Base-by-base conservation (phyloP, 2,888 invertebrate species). In the Brachyptera risi region DNA sequence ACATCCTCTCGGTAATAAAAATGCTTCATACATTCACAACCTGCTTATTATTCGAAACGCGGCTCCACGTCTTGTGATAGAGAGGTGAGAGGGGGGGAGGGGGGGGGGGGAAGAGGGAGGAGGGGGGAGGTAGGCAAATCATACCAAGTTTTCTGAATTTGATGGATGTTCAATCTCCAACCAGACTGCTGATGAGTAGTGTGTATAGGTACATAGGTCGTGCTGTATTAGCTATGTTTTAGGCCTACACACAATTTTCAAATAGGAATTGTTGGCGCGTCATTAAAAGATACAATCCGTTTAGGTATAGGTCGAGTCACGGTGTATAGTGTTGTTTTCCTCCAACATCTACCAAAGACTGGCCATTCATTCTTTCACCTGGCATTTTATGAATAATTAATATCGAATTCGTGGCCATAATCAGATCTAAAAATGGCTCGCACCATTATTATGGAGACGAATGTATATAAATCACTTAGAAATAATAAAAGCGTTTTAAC, bases 161-260 rank as follows among this genome's bases (percentile, higher is more conserved):
- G 62, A 62, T 62, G 62, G 62, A 64, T 62, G 64, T 57, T 59
- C 54, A 40, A 60, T 58, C 40, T 38, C 38, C 56, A 42, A 23
- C 13, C 44, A 17, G 63, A 58, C 61, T 63, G 56, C 63, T 61
- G 63, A 61, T 63, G 61, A 61, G 44, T 19, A 19, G 4, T 3
- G 13, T n/a, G 40, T n/a, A n/a, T n/a, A n/a, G n/a, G n/a, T n/a
- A n/a, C n/a, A n/a, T n/a, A n/a, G n/a, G n/a, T n/a, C n/a, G n/a
- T n/a, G n/a, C n/a, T n/a, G n/a, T n/a, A n/a, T n/a, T n/a, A n/a
- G n/a, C n/a, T n/a, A n/a, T n/a, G n/a, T n/a, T n/a, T n/a, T n/a
- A n/a, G n/a, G n/a, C n/a, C n/a, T n/a, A n/a, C n/a, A n/a, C n/a
- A n/a, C n/a, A n/a, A n/a, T n/a, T n/a, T n/a, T n/a, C n/a, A n/a